Conservation (phyloP, 2,113 vertebrate genomes). For the Myotis lucifugus region DNA sequence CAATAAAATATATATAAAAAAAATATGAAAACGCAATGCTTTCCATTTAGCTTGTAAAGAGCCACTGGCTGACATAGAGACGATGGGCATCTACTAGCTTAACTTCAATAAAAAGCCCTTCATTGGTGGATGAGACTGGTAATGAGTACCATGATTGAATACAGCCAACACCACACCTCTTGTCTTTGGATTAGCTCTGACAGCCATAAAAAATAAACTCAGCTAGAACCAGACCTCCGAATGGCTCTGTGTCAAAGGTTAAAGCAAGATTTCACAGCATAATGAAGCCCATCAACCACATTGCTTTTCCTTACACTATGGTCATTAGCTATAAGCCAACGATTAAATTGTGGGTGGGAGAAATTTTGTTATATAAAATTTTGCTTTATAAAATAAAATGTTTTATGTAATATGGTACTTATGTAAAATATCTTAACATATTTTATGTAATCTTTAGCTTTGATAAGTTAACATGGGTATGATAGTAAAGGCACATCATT, state of each 20-base stretch:
- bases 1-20: too few species aligned
- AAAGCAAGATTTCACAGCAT: conserved; percentile 27
- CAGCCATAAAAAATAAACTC: conserved; percentile 51
- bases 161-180: neutral
- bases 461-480: neutral
- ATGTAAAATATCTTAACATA: neutral
- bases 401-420: neutral
- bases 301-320: neutral
- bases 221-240: neutral
- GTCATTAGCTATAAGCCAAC: neutral
- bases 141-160: neutral
- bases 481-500: neutral
- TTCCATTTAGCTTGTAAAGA: conserved; percentile 52
- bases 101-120: conserved; percentile 41
- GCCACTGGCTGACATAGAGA: neutral
- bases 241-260: neutral
- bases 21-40: conserved; percentile 32
- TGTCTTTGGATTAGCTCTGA: conserved; percentile 46
- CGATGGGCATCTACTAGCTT: neutral
- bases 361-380: neutral
- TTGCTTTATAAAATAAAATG: neutral
- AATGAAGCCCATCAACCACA: neutral
- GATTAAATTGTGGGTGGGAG: neutral
- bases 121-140: conserved; percentile 13
- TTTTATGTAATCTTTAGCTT: neutral